phyloP scores from a whole-genome alignment of 2,888 invertebrate genomes.

The Amaurobius ferox region DNA sequence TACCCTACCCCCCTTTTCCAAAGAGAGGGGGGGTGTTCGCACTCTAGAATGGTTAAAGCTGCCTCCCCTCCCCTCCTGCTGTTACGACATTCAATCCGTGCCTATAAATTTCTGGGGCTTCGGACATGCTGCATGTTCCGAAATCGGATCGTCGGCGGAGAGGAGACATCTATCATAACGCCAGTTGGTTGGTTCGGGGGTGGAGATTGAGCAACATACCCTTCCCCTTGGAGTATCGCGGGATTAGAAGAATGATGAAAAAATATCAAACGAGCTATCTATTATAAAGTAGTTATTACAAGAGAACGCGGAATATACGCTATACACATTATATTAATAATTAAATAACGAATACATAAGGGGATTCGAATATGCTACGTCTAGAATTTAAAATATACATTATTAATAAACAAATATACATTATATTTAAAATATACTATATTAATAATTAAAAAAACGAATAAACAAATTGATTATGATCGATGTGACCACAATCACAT shows the following conservation, averaged over 20 bases:
- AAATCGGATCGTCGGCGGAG: slow-evolving; percentile 62
- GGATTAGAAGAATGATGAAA: slow-evolving; percentile 1
- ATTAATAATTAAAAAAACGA: no score
- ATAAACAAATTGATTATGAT: no score
- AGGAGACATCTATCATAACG: slow-evolving; percentile 56
- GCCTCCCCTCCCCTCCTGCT: slow-evolving; percentile 8
- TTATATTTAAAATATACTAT: no score
- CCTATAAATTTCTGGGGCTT: slow-evolving; percentile 58
- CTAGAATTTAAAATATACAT: no score
- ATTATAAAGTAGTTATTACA: no score
- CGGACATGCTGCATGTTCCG: slow-evolving; percentile 51
- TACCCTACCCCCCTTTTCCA: slow-evolving; percentile 25
- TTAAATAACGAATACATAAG: no score
- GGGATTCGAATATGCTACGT: no score
- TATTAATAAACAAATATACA: no score
- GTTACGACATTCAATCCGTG: slow-evolving; percentile 65
- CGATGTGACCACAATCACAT: no score
- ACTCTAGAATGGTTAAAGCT: slow-evolving; percentile 38
- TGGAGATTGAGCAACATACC: not conserved
- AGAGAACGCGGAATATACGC: no score
- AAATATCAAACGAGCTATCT: not conserved
- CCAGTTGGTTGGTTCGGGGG: slow-evolving; percentile 32
- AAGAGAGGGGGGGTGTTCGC: slow-evolving; percentile 52
- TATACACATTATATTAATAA: no score
- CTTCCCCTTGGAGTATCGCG: slow-evolving; percentile 3